Percentiles rank a stretch among this genome's conserved stretches.
These are phyloP conservation scores for Peromyscus californicus DNA, from an alignment of 2,113 vertebrate species.

Conservation along the genomic window DNA sequence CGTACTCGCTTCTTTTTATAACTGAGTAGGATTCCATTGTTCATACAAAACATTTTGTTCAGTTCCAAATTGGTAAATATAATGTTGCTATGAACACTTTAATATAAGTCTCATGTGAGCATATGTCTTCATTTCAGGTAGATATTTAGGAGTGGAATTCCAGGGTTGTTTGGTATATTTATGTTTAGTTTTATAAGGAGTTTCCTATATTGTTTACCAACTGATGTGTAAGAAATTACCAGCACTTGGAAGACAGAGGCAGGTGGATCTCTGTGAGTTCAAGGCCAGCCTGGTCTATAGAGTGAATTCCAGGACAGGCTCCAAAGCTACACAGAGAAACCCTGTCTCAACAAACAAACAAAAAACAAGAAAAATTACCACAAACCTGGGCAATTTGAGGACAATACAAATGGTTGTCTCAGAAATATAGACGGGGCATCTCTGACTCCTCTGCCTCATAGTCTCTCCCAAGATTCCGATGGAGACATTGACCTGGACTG, in stretches of 20 bases:
- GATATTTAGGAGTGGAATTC: neutral
- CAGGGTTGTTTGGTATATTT: neutral
- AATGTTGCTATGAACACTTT: constrained; percentile 27
- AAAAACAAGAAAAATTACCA: neutral
- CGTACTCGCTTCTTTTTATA: constrained; percentile 8
- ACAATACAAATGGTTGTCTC: neutral
- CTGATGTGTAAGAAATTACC: neutral
- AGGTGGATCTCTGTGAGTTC: too few relatives aligned
- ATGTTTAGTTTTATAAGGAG: constrained; percentile 57
- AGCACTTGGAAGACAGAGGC: too few relatives aligned
- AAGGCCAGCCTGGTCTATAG: too few relatives aligned
- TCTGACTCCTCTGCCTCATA: neutral
- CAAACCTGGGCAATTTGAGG: neutral
- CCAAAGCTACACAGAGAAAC: too few relatives aligned
- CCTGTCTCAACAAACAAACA: too few relatives aligned
- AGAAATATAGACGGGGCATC: neutral
- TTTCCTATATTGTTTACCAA: constrained; percentile 10
- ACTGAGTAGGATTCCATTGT: neutral
- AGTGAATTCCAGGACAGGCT: too few relatives aligned
- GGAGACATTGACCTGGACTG: neutral
- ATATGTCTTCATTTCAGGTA: constrained; percentile 40
- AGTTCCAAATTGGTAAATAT: neutral
- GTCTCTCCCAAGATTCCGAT: neutral
- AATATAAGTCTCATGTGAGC: neutral
- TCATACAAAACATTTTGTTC: neutral